Percentiles rank a stretch among this genome's conserved stretches.
Evolutionary conservation across 2,113 vertebrate species (phyloP).

Genomic region (Callipepla californica): DNA sequence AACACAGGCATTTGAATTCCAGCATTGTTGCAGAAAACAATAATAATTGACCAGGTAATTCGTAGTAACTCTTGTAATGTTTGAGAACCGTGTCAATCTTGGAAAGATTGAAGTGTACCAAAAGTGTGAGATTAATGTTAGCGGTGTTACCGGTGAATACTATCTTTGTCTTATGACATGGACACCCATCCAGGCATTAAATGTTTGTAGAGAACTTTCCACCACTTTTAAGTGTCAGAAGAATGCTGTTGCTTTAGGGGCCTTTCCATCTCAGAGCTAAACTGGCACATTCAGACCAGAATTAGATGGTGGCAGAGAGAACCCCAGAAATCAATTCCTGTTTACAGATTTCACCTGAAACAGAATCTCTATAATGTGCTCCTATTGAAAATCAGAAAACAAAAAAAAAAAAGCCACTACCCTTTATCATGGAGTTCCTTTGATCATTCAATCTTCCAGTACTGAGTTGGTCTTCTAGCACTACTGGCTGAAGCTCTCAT

Average conservation of each 20-base stretch:
- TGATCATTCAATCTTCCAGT: neutral
- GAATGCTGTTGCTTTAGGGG: neutral
- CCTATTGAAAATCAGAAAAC: neutral
- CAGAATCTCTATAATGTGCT: accelerated
- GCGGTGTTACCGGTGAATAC: neutral
- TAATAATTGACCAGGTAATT: neutral
- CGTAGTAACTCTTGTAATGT: neutral
- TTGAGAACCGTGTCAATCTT: neutral
- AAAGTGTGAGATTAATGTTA: neutral
- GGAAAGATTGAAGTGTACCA: neutral
- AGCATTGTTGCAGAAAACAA: neutral
- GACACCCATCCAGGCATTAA: neutral
- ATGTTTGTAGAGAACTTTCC: neutral
- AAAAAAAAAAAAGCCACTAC: neutral
- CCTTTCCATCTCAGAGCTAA: neutral
- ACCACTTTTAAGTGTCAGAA: neutral
- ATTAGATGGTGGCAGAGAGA: neutral
- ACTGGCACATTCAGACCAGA: neutral
- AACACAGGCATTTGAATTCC: neutral
- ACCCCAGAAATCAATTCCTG: neutral
- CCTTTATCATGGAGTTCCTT: neutral
- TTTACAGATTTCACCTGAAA: neutral
- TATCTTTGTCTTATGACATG: neutral
- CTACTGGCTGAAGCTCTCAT: neutral
- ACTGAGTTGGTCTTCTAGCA: neutral